Percentiles rank a stretch among this genome's conserved stretches.
These are phyloP conservation scores for Chondrilla cf. caribensis DNA, from an alignment of 37 sponge, comb jelly and placozoan genomes.

Conservation along the genomic window DNA sequence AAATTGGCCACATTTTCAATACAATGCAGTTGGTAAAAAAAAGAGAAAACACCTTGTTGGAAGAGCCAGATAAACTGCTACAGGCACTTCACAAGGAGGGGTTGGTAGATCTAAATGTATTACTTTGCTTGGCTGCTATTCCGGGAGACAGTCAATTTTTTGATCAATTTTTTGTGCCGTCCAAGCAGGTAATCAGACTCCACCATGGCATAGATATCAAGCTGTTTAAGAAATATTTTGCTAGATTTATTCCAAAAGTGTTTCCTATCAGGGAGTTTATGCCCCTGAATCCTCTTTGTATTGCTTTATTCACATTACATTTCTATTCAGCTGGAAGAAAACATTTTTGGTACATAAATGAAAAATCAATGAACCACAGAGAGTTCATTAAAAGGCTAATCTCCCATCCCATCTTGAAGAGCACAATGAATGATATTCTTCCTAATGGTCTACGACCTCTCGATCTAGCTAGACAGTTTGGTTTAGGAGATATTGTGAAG, in stretches of 20 bases:
- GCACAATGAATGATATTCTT: not conserved
- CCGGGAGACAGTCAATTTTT: too few species aligned
- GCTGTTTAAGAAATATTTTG: not conserved
- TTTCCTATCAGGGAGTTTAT: not conserved
- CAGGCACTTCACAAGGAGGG: too few species aligned
- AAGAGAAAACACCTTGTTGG: too few species aligned
- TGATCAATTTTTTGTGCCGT: too few species aligned
- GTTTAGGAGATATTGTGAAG: not conserved
- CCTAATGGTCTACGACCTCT: not conserved
- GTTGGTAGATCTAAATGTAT: not conserved
- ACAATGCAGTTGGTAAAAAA: too few species aligned
- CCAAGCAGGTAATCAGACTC: too few species aligned
- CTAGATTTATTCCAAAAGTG: not conserved
- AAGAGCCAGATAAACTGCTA: too few species aligned
- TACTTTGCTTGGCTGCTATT: too few species aligned
- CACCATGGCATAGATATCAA: too few species aligned
- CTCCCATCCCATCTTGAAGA: not conserved
- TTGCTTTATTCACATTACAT: not conserved
- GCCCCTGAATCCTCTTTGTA: not conserved
- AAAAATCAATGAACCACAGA: not conserved
- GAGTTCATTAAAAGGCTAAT: not conserved
- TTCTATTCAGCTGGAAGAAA: not conserved
- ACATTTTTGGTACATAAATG: too few species aligned
- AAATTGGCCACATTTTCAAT: too few species aligned
- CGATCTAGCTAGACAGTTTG: not conserved